Percentiles rank a stretch among this genome's conserved stretches.
These are phyloP conservation scores for Anastatus disparis DNA, from an alignment of 1,140 invertebrate species.

Conservation along the genomic window DNA sequence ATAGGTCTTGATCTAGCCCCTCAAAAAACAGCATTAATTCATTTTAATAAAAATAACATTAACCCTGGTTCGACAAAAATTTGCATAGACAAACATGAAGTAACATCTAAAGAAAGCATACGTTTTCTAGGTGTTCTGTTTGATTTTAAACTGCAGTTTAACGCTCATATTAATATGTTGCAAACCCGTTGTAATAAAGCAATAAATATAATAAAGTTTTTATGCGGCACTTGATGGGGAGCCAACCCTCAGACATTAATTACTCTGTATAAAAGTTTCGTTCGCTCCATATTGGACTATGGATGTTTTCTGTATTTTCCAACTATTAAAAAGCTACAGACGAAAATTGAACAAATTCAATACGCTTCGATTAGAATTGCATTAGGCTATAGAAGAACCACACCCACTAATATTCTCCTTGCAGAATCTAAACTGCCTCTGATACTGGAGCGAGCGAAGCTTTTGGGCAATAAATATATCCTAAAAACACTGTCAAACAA, in stretches of 20 bases:
- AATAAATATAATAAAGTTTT: no score
- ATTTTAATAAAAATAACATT: constrained; percentile 23
- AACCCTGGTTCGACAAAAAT: neutral
- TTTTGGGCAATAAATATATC: no score
- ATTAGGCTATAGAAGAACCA: constrained; percentile 4
- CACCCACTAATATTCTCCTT: no score
- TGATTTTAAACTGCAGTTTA: constrained; percentile 11
- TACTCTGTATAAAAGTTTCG: constrained; percentile 20
- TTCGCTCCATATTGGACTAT: no score
- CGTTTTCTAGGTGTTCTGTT: constrained; percentile 22
- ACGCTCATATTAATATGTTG: no score
- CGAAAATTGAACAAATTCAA: constrained; percentile 30
- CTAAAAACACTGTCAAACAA: no score
- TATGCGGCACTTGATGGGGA: no score
- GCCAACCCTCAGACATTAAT: no score
- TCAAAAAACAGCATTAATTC: constrained; percentile 9
- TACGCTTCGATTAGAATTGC: constrained; percentile 8
- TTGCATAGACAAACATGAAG: neutral
- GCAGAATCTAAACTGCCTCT: no score
- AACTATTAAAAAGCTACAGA: neutral
- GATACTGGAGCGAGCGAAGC: no score
- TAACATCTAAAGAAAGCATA: neutral
- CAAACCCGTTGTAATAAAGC: neutral
- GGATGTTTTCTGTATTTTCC: constrained; percentile 35
- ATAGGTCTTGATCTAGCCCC: constrained; percentile 24